Conservation (phyloP, 2,888 invertebrate species). For the Leptopilina myrica region DNA sequence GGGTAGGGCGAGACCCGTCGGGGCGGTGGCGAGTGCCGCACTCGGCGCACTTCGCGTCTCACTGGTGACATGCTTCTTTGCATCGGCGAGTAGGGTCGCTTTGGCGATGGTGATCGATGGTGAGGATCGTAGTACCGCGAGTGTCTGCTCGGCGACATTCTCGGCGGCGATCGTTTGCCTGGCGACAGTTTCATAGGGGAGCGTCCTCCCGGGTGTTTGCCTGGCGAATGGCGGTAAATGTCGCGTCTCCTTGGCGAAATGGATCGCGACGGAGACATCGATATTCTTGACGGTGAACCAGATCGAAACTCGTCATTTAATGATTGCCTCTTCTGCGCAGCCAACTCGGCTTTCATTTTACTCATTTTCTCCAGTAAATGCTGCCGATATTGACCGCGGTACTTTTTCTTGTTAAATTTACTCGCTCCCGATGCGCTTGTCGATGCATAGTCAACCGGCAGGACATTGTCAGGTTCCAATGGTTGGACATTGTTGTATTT, state of each 20-base stretch:
- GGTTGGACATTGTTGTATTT: slow-evolving; percentile 50
- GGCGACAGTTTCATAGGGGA: not conserved
- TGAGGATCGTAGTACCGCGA: not conserved
- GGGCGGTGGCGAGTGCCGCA: slow-evolving; percentile 50
- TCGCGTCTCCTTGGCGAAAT: slow-evolving; percentile 14
- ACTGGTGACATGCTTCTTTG: slow-evolving; percentile 40
- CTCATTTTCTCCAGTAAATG: slow-evolving; percentile 63
- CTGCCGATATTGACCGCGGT: slow-evolving; percentile 23
- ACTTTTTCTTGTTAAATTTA: slow-evolving; percentile 24
- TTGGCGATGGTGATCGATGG: not conserved
- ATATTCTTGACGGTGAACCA: not conserved
- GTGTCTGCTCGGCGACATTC: not conserved
- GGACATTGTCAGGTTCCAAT: slow-evolving; percentile 43
- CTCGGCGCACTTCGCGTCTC: slow-evolving; percentile 37
- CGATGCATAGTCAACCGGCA: not conserved
- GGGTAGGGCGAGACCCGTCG: slow-evolving; percentile 54
- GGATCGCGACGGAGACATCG: not conserved
- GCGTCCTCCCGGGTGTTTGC: not conserved
- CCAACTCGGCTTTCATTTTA: slow-evolving; percentile 55
- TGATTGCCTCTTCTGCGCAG: slow-evolving; percentile 13
- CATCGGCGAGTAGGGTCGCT: not conserved
- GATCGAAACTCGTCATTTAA: not conserved
- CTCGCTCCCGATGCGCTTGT: not conserved
- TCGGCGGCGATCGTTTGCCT: not conserved
- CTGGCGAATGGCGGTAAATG: not conserved